A percentile compares a stretch with the other conserved stretches of the same genome.
phyloP scores from a whole-genome alignment of 2,888 invertebrate species.

The Rhingia campestris region DNA sequence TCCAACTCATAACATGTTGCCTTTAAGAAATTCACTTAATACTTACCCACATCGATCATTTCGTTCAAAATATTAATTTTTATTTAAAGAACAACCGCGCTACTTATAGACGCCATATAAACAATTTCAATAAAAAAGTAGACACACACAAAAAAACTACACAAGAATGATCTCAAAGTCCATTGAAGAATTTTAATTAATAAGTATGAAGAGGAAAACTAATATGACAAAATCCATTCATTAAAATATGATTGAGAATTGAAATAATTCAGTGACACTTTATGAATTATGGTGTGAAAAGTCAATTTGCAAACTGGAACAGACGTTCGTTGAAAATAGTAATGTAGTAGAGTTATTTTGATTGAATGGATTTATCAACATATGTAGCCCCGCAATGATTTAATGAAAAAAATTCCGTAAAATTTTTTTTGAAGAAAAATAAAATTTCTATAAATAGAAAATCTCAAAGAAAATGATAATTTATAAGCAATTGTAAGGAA shows the following conservation, averaged over 20 bases:
- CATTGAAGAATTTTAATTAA: slow-evolving; percentile 21
- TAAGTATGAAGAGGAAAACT: slow-evolving; percentile 5
- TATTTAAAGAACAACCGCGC: background rate
- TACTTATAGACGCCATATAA: slow-evolving; percentile 37
- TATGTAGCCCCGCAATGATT: slow-evolving; percentile 1
- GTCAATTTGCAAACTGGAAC: background rate
- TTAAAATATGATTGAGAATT: slow-evolving; percentile 36
- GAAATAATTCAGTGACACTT: slow-evolving; percentile 6
- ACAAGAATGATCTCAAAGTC: background rate
- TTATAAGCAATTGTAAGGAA: slow-evolving; percentile 23
- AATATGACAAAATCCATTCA: slow-evolving; percentile 3
- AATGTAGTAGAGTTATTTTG: background rate
- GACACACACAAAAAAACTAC: slow-evolving; percentile 5
- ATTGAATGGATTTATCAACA: background rate
- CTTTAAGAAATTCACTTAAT: slow-evolving; percentile 25
- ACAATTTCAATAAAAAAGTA: slow-evolving; percentile 24
- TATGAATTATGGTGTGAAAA: background rate
- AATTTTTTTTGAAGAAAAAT: background rate
- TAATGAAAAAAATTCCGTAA: slow-evolving; percentile 3
- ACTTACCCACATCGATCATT: slow-evolving; percentile 51
- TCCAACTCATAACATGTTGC: background rate
- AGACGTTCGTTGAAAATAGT: background rate
- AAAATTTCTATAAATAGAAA: slow-evolving; percentile 19
- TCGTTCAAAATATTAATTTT: slow-evolving; percentile 23
- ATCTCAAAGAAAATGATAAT: background rate